A percentile compares a stretch with the other conserved stretches of the same genome.
Conservation (phyloP, 2,888 invertebrate species). For the Ichneumoninae sp. region DNA sequence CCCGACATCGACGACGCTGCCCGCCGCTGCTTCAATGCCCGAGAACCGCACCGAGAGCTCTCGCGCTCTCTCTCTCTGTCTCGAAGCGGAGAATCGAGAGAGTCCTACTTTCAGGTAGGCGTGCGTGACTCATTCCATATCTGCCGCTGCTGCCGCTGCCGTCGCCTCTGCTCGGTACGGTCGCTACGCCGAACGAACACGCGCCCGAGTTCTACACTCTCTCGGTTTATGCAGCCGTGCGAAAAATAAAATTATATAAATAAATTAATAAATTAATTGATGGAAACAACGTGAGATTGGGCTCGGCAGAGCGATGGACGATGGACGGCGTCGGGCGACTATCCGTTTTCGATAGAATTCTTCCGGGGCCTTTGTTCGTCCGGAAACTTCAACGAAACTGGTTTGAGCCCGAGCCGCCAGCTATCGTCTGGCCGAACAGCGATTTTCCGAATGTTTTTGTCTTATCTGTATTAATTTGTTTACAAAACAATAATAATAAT, state of each 20-base stretch:
- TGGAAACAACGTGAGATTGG: background rate
- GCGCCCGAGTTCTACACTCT: conserved; percentile 40
- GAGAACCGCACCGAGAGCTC: conserved; percentile 20
- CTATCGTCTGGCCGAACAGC: background rate
- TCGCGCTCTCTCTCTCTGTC: conserved; percentile 3
- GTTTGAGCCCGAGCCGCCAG: background rate
- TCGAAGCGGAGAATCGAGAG: conserved; percentile 59
- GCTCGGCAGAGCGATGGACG: background rate
- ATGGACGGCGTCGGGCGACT: background rate
- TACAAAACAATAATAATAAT: too few relatives aligned
- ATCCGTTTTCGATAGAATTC: background rate
- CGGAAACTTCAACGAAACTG: background rate
- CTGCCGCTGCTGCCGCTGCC: conserved; percentile 60
- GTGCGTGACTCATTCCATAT: conserved; percentile 76
- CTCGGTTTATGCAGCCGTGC: conserved; percentile 20
- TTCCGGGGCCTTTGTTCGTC: background rate
- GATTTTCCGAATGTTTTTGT: background rate
- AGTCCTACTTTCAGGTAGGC: conserved; percentile 75
- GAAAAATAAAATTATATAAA: background rate
- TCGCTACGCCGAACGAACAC: conserved; percentile 18
- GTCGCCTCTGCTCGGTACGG: conserved; percentile 47
- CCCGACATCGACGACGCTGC: conserved; percentile 20
- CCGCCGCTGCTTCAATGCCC: conserved; percentile 29
- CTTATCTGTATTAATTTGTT: too few relatives aligned
- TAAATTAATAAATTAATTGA: background rate